Base-by-base conservation (phyloP, 2,113 vertebrate species). In the Ochotona curzoniae region DNA sequence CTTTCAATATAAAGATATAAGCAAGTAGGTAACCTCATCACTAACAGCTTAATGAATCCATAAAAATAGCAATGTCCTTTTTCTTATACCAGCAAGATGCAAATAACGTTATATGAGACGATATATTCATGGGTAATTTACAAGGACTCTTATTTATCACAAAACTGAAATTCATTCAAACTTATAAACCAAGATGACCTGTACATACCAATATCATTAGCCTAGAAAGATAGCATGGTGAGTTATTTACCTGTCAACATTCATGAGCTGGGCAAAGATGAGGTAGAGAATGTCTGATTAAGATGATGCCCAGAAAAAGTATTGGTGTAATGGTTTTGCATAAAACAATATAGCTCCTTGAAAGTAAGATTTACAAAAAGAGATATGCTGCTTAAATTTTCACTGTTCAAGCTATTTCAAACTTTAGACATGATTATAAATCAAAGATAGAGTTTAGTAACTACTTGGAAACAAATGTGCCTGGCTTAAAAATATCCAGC, bases 61-160 rank as follows among this genome's bases (percentile, higher is more conserved):
- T 70, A 69, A 91, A 87, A 91, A 63, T 84, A 3, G 4, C 70
- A 93, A 87, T 91, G 75, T 69, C 1, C 0, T n/a, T 94, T 74
- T 92, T 92, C 13, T 79, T 54, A 67, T 35, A 28, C 64, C 60
- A 93, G 21, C 7, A 54, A 85, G 2, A 11, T 74, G 0, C 74
- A 94, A 93, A 96, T 85, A 69, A 88, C 60, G 32, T 17, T 73
- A 82, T 78, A 81, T 94, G 79, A 66, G n/a, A 82, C 9, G 74
- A 0, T 5, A 81, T 92, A 51, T 26, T 80, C 32, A 67, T 25
- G 30, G 21, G 25, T 74, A 75, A 86, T 69, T 94, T 67, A 87
- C 5, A 87, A 87, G 14, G 25, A 74, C 69, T 80, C 30, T 81
- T 75, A 95, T 78, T 87, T 81, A 61, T 61, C 32, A 47, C 8